phyloP scores from a whole-genome alignment of 1,140 invertebrate genomes.

The Radopholus similis region DNA sequence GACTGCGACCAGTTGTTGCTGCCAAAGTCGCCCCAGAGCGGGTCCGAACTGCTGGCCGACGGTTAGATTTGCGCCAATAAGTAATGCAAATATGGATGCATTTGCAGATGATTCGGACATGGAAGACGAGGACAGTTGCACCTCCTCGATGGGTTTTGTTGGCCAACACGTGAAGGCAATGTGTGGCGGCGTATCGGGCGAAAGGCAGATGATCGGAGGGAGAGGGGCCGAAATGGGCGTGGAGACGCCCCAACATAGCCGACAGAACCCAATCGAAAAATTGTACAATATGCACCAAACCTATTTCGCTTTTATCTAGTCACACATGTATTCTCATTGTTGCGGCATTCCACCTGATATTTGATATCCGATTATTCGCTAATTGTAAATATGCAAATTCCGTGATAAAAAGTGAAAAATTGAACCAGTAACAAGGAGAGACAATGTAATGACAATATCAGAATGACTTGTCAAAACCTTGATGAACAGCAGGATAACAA shows the following conservation, averaged over 20 bases:
- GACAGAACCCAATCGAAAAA: constrained; percentile 35
- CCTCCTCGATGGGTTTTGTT: background rate
- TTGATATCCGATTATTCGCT: no score
- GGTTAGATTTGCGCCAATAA: background rate
- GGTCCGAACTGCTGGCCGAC: background rate
- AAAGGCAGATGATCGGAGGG: background rate
- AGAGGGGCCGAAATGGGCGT: background rate
- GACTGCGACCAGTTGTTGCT: background rate
- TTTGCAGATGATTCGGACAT: constrained; percentile 3
- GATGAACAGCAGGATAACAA: no score
- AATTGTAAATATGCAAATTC: no score
- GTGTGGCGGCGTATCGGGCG: no score
- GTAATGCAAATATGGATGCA: background rate
- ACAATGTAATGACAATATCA: background rate
- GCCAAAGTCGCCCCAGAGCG: constrained; percentile 14
- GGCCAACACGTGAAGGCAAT: no score
- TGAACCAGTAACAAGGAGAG: background rate
- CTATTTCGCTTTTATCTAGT: constrained; percentile 33
- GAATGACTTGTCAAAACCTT: no score
- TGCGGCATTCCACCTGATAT: no score
- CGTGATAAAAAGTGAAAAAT: no score
- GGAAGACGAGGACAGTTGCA: background rate
- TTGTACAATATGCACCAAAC: constrained; percentile 36
- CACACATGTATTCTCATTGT: no score
- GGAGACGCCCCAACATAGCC: background rate